Evolutionary conservation across 2,113 vertebrate genomes (phyloP).

Genomic region (Sialia sialis): DNA sequence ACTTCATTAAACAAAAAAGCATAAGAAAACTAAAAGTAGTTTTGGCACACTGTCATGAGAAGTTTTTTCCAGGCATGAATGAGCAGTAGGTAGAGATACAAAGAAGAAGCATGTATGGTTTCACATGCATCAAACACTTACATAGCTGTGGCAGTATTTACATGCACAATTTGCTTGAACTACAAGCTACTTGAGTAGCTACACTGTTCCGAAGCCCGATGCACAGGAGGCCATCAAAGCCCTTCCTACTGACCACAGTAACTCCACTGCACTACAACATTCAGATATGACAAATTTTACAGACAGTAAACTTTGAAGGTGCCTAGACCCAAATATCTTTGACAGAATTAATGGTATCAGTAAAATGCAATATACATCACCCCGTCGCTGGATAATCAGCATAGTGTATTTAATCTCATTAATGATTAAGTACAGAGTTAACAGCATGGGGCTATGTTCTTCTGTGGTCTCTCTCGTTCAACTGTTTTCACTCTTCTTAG

Average conservation of each 20-base stretch:
- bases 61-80: not conserved
- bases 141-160: not conserved
- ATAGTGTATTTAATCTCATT: not conserved
- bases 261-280: not conserved
- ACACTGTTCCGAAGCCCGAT: not conserved
- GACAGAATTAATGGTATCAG: not conserved
- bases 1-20: not conserved
- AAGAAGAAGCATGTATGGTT: not conserved
- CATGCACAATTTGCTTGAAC: not conserved
- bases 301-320: not conserved
- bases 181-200: not conserved
- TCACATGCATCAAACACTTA: not conserved
- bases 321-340: not conserved
- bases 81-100: not conserved
- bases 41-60: not conserved
- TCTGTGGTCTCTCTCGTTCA: not conserved
- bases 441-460: not conserved
- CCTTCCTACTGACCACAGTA: not conserved
- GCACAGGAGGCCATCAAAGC: not conserved
- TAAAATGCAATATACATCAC: not conserved
- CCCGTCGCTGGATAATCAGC: not conserved
- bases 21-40: not conserved
- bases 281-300: not conserved
- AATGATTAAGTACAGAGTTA: not conserved
- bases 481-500: not conserved